A percentile compares a stretch with the other conserved stretches of the same genome.
Conservation (phyloP, 2,113 vertebrate species). For the Epinephelus lanceolatus region DNA sequence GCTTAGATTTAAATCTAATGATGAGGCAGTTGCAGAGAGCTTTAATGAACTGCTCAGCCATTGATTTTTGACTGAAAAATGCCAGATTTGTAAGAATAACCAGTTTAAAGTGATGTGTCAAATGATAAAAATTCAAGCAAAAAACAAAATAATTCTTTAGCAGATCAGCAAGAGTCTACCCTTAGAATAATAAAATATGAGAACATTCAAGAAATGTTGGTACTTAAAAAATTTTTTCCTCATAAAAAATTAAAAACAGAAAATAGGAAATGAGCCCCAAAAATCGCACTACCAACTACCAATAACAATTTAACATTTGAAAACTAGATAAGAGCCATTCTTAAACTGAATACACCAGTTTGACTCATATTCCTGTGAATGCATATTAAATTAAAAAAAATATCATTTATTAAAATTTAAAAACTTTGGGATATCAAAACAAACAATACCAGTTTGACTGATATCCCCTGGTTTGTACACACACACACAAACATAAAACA, state of each 20-base stretch:
- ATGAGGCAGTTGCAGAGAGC: conserved; percentile 39
- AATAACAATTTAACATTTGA: neutral
- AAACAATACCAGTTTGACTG: too few species aligned
- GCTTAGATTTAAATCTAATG: conserved; percentile 39
- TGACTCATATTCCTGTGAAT: too few species aligned
- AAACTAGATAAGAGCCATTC: too few species aligned
- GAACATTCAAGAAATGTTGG: neutral
- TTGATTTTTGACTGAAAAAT: conserved; percentile 20
- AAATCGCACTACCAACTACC: neutral
- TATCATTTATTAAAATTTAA: too few species aligned
- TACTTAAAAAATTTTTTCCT: neutral
- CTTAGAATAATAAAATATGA: neutral
- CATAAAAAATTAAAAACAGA: neutral
- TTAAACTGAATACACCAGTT: too few species aligned
- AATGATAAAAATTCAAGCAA: neutral
- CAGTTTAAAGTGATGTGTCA: neutral
- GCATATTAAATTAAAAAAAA: too few species aligned
- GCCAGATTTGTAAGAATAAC: neutral
- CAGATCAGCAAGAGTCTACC: neutral
- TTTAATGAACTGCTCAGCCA: conserved; percentile 28
- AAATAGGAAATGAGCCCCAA: neutral
- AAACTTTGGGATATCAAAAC: too few species aligned
- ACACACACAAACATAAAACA: too few species aligned
- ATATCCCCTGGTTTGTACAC: too few species aligned
- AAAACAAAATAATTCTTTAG: neutral